phyloP scores from a whole-genome alignment of 2,113 vertebrate species.

The Pomatostomus ruficeps region DNA sequence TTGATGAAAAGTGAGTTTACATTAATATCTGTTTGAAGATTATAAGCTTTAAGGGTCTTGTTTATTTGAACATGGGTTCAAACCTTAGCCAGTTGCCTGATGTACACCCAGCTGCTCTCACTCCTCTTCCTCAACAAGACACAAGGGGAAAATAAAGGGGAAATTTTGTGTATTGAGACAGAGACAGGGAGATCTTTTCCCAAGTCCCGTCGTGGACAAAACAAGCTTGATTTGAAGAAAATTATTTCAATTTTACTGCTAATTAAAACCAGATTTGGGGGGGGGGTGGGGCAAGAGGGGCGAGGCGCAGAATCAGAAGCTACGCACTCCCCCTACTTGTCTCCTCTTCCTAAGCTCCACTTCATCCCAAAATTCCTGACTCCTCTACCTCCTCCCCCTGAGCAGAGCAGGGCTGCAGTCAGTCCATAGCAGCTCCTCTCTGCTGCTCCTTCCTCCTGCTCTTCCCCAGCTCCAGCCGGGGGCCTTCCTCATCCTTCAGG shows the following conservation, averaged over 20 bases:
- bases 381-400: fast-evolving
- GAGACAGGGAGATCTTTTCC: not conserved
- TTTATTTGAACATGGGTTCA: not conserved
- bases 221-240: not conserved
- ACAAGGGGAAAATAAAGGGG: fast-evolving
- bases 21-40: not conserved
- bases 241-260: not conserved
- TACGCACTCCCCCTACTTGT: fast-evolving
- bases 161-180: fast-evolving
- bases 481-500: not conserved
- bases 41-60: not conserved
- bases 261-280: not conserved
- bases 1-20: not conserved
- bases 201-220: fast-evolving
- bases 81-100: not conserved
- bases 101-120: not conserved
- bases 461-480: not conserved
- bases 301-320: not conserved
- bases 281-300: fast-evolving
- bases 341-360: not conserved
- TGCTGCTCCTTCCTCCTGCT: fast-evolving
- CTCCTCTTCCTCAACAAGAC: not conserved
- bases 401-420: fast-evolving
- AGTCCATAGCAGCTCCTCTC: fast-evolving
- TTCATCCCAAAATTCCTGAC: not conserved